Evolutionary conservation across 1,140 invertebrate genomes (phyloP).

Genomic region (Lordiphosa collinella): DNA sequence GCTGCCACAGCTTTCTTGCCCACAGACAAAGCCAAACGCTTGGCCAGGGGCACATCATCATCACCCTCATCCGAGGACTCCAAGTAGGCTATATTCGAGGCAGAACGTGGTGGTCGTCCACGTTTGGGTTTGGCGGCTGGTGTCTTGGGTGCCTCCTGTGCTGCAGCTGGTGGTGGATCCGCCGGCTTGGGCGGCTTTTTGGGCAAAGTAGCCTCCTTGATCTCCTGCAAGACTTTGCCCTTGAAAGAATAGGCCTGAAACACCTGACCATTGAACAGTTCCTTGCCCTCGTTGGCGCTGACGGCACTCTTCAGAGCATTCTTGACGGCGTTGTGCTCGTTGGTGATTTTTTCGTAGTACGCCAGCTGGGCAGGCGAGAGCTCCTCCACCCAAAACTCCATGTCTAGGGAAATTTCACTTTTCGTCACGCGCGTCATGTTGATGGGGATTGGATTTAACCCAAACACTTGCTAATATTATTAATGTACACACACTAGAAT

Average conservation of each 20-base stretch:
- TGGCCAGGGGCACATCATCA: slow-evolving; percentile 75
- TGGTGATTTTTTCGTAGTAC: slow-evolving; percentile 81
- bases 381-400: slow-evolving; percentile 86
- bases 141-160: background rate
- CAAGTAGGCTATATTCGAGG: slow-evolving; percentile 66
- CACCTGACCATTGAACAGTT: slow-evolving; percentile 83
- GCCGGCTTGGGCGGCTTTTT: slow-evolving; percentile 80
- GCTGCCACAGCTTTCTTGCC: slow-evolving; percentile 60
- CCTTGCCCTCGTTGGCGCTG: slow-evolving; percentile 82
- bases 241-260: slow-evolving; percentile 81
- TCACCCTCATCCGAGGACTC: slow-evolving; percentile 78
- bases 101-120: slow-evolving; percentile 18
- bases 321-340: slow-evolving; percentile 83
- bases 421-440: slow-evolving; percentile 70
- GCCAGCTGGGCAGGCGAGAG: slow-evolving; percentile 83
- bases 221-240: slow-evolving; percentile 71
- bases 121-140: slow-evolving; percentile 10
- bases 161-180: slow-evolving; percentile 17
- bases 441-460: slow-evolving; percentile 4
- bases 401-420: slow-evolving; percentile 80
- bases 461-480: slow-evolving; percentile 11
- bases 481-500: background rate
- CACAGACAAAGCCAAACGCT: slow-evolving; percentile 59
- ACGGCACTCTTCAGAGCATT: slow-evolving; percentile 82
- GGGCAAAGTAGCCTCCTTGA: slow-evolving; percentile 80